Percentiles rank a stretch among this genome's conserved stretches.
These are phyloP conservation scores for Patella ulyssiponensis DNA, from an alignment of 2,888 invertebrate genomes.

Conservation along the genomic window DNA sequence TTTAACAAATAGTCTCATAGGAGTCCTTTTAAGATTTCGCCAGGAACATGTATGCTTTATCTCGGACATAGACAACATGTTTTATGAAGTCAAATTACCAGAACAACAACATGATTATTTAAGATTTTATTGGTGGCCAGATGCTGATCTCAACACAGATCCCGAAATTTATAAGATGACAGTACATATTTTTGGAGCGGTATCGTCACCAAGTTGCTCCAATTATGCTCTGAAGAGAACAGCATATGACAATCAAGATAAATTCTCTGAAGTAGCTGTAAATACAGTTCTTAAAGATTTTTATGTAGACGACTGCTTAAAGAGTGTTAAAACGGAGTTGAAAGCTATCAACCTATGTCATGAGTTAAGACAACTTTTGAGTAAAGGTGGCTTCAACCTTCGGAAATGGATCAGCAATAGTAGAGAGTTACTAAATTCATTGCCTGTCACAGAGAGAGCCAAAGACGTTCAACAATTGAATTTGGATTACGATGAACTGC, in stretches of 20 bases:
- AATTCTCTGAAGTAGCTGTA: neutral
- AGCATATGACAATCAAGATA: neutral
- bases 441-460: neutral
- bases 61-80: constrained; percentile 32
- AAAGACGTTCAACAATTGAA: neutral
- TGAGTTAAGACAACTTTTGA: constrained; percentile 18
- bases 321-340: constrained; percentile 18
- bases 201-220: constrained; percentile 23
- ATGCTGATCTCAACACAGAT: neutral
- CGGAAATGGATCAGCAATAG: constrained; percentile 29
- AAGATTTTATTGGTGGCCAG: constrained; percentile 32
- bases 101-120: constrained; percentile 20
- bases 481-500: neutral
- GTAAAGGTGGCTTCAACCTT: constrained; percentile 24
- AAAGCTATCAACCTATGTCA: constrained; percentile 14
- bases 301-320: constrained; percentile 34
- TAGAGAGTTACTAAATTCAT: constrained; percentile 19
- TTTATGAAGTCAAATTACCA: constrained; percentile 21
- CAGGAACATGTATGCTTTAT: constrained; percentile 24
- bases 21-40: constrained; percentile 16
- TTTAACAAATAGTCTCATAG: constrained; percentile 19
- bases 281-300: constrained; percentile 23
- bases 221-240: constrained; percentile 24
- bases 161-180: constrained; percentile 24
- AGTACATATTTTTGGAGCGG: constrained; percentile 28